Evolutionary conservation across 2,113 vertebrate genomes (phyloP), one percentile per base, ranked within the genome.

Genomic region (Bufo gargarizans): DNA sequence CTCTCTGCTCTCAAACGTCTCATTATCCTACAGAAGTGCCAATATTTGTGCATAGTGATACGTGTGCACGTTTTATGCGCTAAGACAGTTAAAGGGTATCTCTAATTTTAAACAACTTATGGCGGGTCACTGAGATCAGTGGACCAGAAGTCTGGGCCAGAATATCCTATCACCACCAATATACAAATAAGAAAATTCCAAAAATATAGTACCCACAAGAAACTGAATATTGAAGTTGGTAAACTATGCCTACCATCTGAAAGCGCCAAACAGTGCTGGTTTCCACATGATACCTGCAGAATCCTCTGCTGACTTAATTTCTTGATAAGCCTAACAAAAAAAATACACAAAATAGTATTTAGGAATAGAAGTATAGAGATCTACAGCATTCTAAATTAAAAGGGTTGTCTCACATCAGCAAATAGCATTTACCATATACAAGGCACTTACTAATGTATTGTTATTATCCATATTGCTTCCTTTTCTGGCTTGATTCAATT

Each of bases 221-320:
- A 6, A 53, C 13, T 55, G 6, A 1, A 56, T 12, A 55, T 22
- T 55, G 55, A 43, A 56, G 4, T 79, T 22, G 71, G 71, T 47
- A 19, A 17, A 10, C 2, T 16, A 80, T 90, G 92, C 22, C 65
- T 94, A 99, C 98, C 98, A 97, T 96, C 96, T 90, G 97, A 97
- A 92, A 99, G 96, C 93, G 97, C 98, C 90, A 99, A 94, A 92
- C 98, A 99, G 92, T 99, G 98, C 93, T 97, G 97, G 90, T 96
- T 98, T 88, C 98, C 98, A 94, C 98, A 99, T 92, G 98, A 98
- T 65, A 99, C 96, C 93, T 99, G 98, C 86, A 97, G 94, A 92
- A 99, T 97, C 1, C 91, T 96, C 92, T 98, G 97, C 84, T 98
- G 97, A 90, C 95, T 97, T 91, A 99, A 91, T 82, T 97, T 97